Evolutionary conservation across 2,797 vertebrate genomes (phyloP).

Genomic region (Typhlichthys subterraneus): DNA sequence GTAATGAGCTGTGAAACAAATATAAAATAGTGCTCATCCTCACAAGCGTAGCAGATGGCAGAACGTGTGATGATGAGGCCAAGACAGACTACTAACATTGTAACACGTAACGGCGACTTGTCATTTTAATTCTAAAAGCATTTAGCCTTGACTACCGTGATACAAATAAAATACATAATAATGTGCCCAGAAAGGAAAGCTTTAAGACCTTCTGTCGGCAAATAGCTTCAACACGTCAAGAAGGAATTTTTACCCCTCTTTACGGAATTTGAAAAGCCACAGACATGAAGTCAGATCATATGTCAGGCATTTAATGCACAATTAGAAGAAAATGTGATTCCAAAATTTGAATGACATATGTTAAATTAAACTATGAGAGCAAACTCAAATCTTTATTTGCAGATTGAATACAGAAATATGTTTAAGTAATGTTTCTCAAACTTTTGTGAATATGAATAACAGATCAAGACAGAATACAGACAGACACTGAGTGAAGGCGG

Average conservation of each 20-base stretch:
- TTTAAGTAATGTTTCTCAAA: background rate
- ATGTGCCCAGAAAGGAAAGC: background rate
- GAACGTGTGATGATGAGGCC: slow-evolving; percentile 11
- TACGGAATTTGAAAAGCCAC: background rate
- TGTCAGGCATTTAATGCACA: slow-evolving; percentile 5
- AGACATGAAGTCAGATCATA: slow-evolving; percentile 1
- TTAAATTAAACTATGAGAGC: slow-evolving; percentile 1
- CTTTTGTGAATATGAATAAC: slow-evolving; percentile 19
- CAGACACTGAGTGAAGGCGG: slow-evolving; percentile 13
- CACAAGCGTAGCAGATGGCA: slow-evolving; percentile 30
- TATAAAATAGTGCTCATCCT: slow-evolving; percentile 14
- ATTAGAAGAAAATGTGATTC: slow-evolving; percentile 30
- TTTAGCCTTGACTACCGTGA: background rate
- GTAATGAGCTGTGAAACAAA: slow-evolving; percentile 9
- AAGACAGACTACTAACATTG: slow-evolving; percentile 17
- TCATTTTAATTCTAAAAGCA: slow-evolving; percentile 8
- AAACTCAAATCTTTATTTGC: slow-evolving; percentile 7
- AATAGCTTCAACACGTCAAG: slow-evolving; percentile 1
- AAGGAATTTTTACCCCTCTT: background rate
- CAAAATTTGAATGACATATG: slow-evolving; percentile 1
- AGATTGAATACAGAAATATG: background rate
- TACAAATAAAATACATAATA: slow-evolving; percentile 4
- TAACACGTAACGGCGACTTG: slow-evolving; percentile 3
- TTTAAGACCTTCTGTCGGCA: background rate
- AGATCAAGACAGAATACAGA: slow-evolving; percentile 4